Evolutionary conservation across 2,888 invertebrate genomes (phyloP).

Genomic region (Labia minor): DNA sequence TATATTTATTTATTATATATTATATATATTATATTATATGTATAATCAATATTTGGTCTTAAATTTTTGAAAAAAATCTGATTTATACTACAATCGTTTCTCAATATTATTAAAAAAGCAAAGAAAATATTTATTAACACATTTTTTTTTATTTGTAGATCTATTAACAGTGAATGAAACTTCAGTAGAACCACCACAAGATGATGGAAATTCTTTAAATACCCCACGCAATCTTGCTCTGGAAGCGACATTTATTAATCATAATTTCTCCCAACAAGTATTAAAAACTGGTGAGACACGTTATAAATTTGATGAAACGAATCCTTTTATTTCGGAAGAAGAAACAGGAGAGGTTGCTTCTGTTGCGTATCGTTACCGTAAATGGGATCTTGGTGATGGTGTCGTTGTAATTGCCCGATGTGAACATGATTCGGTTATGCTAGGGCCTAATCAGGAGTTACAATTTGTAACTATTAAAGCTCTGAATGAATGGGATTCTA

Average conservation of each 20-base stretch:
- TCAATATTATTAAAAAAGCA: no score
- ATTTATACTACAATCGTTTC: no score
- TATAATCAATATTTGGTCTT: no score
- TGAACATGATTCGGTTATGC: slow-evolving; percentile 92
- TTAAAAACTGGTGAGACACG: slow-evolving; percentile 63
- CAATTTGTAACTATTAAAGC: slow-evolving; percentile 95
- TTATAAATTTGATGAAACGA: slow-evolving; percentile 78
- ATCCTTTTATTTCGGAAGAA: slow-evolving; percentile 87
- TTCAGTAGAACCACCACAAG: slow-evolving; percentile 92
- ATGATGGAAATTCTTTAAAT: slow-evolving; percentile 89
- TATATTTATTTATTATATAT: no score
- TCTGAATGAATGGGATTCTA: slow-evolving; percentile 98
- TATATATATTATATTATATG: no score
- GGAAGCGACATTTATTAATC: slow-evolving; percentile 98
- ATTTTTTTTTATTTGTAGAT: slow-evolving; percentile 40
- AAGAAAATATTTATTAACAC: no score
- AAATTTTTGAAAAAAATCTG: no score
- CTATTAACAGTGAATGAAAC: slow-evolving; percentile 96
- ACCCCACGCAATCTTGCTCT: slow-evolving; percentile 90
- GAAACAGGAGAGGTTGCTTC: slow-evolving; percentile 90
- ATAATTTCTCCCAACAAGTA: slow-evolving; percentile 98
- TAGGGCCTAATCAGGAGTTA: slow-evolving; percentile 73
- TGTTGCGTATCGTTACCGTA: slow-evolving; percentile 91
- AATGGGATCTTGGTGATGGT: slow-evolving; percentile 91
- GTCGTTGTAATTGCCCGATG: slow-evolving; percentile 86